These are phyloP conservation scores for Dinocampus coccinellae DNA, from an alignment of 2,888 invertebrate species.

Conservation along the genomic window DNA sequence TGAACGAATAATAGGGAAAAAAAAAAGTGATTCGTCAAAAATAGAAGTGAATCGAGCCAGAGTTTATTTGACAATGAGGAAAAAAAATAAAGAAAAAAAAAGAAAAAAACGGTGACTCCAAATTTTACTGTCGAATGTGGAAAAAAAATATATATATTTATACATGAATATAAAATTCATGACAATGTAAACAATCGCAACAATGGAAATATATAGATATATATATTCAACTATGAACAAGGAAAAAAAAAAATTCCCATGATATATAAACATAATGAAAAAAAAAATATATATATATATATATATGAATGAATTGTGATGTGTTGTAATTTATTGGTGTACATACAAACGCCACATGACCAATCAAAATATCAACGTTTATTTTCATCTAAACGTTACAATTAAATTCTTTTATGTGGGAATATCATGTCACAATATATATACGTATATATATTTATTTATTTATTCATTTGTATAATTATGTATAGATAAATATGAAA, in stretches of 20 bases:
- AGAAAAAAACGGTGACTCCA: no score
- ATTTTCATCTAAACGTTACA: not conserved
- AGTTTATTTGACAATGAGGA: not conserved
- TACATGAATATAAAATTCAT: not conserved
- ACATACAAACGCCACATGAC: not conserved
- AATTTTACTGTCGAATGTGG: not conserved
- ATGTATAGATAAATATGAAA: conserved; percentile 49
- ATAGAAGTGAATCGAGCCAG: no score
- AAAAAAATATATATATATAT: not conserved
- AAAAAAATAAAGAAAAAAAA: no score
- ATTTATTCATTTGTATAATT: no score
- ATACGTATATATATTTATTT: conserved; percentile 44
- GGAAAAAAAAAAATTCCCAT: conserved; percentile 25
- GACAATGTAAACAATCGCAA: conserved; percentile 22
- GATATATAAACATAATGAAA: not conserved
- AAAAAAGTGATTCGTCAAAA: conserved; percentile 17
- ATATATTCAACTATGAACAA: conserved; percentile 18
- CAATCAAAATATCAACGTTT: not conserved
- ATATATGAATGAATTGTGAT: no score
- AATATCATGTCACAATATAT: conserved; percentile 21
- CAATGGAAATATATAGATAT: conserved; percentile 13
- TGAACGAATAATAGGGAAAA: conserved; percentile 30
- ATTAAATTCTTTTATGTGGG: no score
- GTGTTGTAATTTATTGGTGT: not conserved
- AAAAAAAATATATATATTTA: not conserved